Percentiles rank a stretch among this genome's conserved stretches.
Evolutionary conservation across 2,797 vertebrate genomes (phyloP).

Genomic region (Lepus oiostolus): DNA sequence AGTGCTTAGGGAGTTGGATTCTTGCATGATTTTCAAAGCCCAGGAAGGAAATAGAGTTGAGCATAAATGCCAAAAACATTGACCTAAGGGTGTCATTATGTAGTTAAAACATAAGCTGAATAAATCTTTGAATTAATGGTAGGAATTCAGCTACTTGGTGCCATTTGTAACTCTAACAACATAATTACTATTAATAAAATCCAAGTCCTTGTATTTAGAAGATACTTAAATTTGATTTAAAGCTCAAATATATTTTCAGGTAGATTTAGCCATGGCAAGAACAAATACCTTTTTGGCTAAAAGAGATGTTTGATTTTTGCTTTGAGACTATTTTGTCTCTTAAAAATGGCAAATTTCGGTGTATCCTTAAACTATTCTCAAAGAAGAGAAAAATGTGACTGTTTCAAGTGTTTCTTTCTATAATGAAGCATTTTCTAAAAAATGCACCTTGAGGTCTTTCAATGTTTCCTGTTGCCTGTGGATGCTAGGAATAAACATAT

Average conservation of each 20-base stretch:
- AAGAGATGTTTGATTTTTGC: conserved; percentile 21
- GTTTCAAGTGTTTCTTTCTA: neutral
- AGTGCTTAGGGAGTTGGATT: conserved; percentile 58
- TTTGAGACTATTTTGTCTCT: conserved; percentile 16
- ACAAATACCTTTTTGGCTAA: neutral
- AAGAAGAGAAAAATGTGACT: neutral
- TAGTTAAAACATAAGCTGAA: conserved; percentile 60
- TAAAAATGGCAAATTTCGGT: neutral
- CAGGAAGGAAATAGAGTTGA: conserved; percentile 65
- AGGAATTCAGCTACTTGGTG: neutral
- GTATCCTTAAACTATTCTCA: conserved; percentile 27
- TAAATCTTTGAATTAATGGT: conserved; percentile 63
- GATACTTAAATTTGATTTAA: conserved; percentile 49
- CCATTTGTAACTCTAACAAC: conserved; percentile 35
- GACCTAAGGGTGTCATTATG: conserved; percentile 37
- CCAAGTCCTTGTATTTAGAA: conserved; percentile 39
- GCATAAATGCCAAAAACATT: conserved; percentile 53
- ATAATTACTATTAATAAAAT: conserved; percentile 35
- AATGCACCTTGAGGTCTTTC: neutral
- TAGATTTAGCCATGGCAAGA: neutral
- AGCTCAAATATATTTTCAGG: conserved; percentile 13
- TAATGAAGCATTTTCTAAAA: neutral
- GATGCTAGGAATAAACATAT: conserved; percentile 1
- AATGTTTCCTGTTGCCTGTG: neutral
- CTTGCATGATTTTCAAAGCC: conserved; percentile 60